Evolutionary conservation across 2,113 vertebrate species (phyloP), one percentile per base, ranked within the genome.

Genomic region (Globicephala melas): DNA sequence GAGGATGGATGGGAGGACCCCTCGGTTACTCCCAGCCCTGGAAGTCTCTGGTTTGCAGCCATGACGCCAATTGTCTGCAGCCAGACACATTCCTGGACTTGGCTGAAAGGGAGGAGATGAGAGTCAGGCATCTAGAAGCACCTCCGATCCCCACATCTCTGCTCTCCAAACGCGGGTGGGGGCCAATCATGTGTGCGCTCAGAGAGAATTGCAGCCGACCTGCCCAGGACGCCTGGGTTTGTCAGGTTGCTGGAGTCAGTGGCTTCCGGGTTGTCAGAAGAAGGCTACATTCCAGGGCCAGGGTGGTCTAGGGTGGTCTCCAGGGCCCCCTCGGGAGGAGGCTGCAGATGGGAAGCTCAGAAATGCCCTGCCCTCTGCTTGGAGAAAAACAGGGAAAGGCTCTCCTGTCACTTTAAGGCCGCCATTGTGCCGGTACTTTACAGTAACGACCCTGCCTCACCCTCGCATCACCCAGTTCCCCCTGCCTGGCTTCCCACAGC

Each of bases 51-150:
- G 18, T 90, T 55, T 38, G 55, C 47, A 74, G 94, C 91, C 53
- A 18, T 96, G 96, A 96, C 92, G 91, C 96, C 95, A 95, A 50
- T 28, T 68, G 76, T 93, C 94, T 90, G 63, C 58, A 74, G 81
- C 85, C 94, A 96, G 97, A 93, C 96, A 96, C 95, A 97, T 97
- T 97, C 96, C 96, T 97, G 95, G 97, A 92, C 83, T 33, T 23
- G 20, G 84, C 74, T 67, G 28, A 87, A 88, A 65, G 68, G 68
- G 83, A n/a, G 0, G 83, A 82, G 94, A 53, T 33, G 91, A 83
- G 89, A 77, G 6, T 76, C 53, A 1, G 25, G 84, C 84, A 47
- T 33, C 44, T 12, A 36, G 25, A 79, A 28, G 80, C 89, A 80
- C 77, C 95, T 94, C 95, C 0, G 21, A 47, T 89, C 50, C 83